Percentiles rank a stretch among this genome's conserved stretches.
Conservation (phyloP, 2,113 vertebrate species). For the Syngnathoides biaculeatus region DNA sequence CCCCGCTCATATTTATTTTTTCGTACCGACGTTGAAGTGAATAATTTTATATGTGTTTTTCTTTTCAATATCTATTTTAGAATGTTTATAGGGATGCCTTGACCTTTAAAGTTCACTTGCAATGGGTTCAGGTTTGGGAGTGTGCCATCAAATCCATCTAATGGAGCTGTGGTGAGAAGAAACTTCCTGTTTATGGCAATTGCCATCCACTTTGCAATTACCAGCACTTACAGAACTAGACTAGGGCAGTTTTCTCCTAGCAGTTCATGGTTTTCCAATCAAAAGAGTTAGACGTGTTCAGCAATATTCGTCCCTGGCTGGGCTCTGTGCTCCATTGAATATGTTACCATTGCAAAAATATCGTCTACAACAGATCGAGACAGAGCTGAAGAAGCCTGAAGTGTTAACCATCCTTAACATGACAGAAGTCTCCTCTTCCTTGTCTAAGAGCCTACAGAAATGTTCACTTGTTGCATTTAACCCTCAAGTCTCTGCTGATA, state of each 20-base stretch:
- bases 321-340: background rate
- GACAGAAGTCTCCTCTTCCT: background rate
- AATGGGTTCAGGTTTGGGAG: background rate
- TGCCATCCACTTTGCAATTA: too few species aligned
- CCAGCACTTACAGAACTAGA: background rate
- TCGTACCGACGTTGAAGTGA: too few species aligned
- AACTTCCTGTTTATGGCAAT: background rate
- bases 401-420: background rate
- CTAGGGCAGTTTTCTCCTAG: background rate
- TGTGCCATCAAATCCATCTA: background rate
- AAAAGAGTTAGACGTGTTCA: too few species aligned
- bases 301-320: too few species aligned
- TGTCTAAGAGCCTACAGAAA: background rate
- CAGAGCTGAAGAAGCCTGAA: background rate
- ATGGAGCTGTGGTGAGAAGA: background rate
- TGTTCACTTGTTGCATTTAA: conserved; percentile 28
- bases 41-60: too few species aligned
- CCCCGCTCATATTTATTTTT: too few species aligned
- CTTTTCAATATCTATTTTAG: too few species aligned
- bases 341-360: background rate
- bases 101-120: too few species aligned
- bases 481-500: background rate
- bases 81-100: too few species aligned
- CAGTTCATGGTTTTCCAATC: too few species aligned
- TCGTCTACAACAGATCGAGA: background rate